Base-by-base conservation (phyloP, 1,140 invertebrate species). In the Nasonia giraulti region DNA sequence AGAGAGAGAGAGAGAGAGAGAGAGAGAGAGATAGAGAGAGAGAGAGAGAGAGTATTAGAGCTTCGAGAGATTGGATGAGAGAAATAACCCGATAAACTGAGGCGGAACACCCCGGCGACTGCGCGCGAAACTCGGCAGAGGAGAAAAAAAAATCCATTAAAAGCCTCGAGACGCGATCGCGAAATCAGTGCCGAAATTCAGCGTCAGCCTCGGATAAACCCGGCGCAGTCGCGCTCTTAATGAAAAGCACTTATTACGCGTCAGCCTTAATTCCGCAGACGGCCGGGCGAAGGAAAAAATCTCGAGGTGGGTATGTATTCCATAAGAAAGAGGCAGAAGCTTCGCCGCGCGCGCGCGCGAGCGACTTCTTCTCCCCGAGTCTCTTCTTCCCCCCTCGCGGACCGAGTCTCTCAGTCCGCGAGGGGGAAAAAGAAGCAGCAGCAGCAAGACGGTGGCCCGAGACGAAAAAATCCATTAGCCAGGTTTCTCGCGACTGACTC, bases 391-490 rank as follows among this genome's bases (percentile, higher is more conserved):
- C n/a, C n/a, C n/a, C n/a, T n/a, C n/a, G n/a, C n/a, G n/a, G n/a
- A n/a, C 66, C 23, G 33, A 37, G 3, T 6, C 2, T 37, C 10
- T 23, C 7, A 23, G 27, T 37, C 33, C 50, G 37, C 50, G 23
- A 23, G n/a, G 23, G 50, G 7, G n/a, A 50, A 23, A n/a, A 77
- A 55, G 11, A 23, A 17, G 12, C 17, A 82, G 37, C 66, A 82
- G 62, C 5, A 40, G 10, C 11, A 50, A 37, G 33, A 37, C 4
- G 33, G 33, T 37, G 33, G 10, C 31, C n/a, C 31, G 68, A 80
- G 47, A 80, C 77, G 62, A 80, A 80, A 80, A 80, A 80, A 80
- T 80, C 79, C 66, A 80, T 80, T 80, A 80, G 79, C 79, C 20
- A 73, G 79, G 79, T 80, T 80, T 80, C 79, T 71, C 78, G 20